These are phyloP conservation scores for Disparrhopalites patrizii DNA, from an alignment of 2,888 invertebrate genomes.

Conservation along the genomic window DNA sequence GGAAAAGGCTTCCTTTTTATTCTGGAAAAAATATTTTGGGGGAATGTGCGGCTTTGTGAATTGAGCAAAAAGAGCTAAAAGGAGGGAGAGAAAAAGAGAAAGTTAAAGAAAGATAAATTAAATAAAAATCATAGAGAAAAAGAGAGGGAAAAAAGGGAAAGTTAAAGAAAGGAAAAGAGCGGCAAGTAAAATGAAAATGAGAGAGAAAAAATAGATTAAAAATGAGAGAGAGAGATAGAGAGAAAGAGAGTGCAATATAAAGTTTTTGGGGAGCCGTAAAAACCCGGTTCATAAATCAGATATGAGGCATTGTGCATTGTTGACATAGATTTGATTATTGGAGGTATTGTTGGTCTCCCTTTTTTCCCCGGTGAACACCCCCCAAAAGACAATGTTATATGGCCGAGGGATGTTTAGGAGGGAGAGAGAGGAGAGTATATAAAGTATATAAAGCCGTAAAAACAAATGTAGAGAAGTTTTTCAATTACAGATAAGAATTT, in stretches of 20 bases:
- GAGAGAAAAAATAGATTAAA: not conserved
- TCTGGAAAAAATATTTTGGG: too few species aligned
- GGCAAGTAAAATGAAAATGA: too few species aligned
- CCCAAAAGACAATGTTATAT: not conserved
- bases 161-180: too few species aligned
- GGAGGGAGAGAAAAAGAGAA: not conserved
- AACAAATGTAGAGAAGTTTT: conserved; percentile 30
- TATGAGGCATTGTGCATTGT: conserved; percentile 16
- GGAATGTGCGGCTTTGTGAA: not conserved
- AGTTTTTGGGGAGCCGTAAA: not conserved
- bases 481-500: conserved; percentile 33
- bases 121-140: too few species aligned
- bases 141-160: conserved; percentile 1
- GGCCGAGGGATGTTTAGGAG: not conserved
- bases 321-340: conserved; percentile 11
- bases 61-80: too few species aligned
- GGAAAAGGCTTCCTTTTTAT: too few species aligned
- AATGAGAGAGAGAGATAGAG: too few species aligned
- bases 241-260: not conserved
- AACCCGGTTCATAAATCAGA: conserved; percentile 10
- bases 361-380: not conserved
- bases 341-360: not conserved
- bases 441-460: conserved; percentile 20
- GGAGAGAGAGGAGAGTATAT: not conserved
- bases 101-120: too few species aligned